Conservation (phyloP, 2,113 vertebrate species). For the Cervus canadensis region DNA sequence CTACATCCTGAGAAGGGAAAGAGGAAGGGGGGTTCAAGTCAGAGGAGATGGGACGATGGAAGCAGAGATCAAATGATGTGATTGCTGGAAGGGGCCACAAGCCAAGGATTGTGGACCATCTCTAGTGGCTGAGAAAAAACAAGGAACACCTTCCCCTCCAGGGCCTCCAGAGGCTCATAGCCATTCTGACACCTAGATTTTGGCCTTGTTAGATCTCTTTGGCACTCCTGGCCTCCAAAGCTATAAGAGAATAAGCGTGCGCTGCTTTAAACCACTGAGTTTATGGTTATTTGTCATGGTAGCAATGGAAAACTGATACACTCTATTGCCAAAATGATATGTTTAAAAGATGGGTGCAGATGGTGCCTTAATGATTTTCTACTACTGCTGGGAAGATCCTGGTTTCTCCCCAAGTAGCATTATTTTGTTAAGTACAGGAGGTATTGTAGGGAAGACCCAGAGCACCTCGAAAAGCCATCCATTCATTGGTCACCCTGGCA, state of each 20-base stretch:
- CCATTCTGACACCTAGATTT: neutral
- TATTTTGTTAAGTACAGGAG: neutral
- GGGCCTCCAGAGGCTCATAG: no score
- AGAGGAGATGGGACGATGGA: fast-evolving
- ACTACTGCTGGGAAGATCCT: fast-evolving
- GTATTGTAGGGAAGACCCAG: fast-evolving
- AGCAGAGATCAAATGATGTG: neutral
- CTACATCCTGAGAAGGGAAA: neutral
- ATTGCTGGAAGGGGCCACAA: no score
- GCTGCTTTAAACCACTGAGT: neutral
- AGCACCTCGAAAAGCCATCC: fast-evolving
- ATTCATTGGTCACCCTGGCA: fast-evolving
- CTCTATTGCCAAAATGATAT: neutral
- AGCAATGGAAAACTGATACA: fast-evolving
- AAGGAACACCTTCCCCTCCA: neutral
- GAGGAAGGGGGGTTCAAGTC: neutral
- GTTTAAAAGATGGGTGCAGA: neutral
- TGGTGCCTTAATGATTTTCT: fast-evolving
- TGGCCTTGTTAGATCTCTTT: neutral
- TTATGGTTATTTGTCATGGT: neutral
- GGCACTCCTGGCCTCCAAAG: neutral
- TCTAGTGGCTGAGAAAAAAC: neutral
- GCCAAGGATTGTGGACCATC: neutral
- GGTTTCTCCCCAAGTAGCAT: no score
- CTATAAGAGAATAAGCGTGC: neutral